phyloP scores from a whole-genome alignment of 2,113 vertebrate genomes.

The Clarias gariepinus region DNA sequence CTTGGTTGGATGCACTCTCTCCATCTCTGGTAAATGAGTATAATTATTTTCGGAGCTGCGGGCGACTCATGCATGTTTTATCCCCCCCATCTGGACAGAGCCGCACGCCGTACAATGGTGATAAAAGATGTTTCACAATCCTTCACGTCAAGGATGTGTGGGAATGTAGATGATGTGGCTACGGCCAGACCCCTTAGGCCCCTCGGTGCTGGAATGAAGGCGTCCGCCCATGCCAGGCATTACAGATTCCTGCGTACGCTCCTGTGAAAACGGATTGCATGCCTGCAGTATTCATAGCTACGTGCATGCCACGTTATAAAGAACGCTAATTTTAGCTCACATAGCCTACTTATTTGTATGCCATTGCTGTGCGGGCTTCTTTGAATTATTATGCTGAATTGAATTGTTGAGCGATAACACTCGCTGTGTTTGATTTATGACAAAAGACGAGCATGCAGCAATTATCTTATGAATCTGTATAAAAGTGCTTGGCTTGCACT shows the following conservation, averaged over 20 bases:
- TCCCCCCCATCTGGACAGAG: conserved; percentile 87
- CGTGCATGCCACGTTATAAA: neutral
- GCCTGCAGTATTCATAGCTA: conserved; percentile 16
- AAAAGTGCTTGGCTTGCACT: conserved; percentile 17
- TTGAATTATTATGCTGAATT: neutral
- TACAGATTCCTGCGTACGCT: conserved; percentile 11
- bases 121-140: conserved; percentile 85
- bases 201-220: conserved; percentile 20
- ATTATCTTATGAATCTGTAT: neutral
- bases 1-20: conserved; percentile 91
- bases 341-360: conserved; percentile 16
- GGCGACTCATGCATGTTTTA: conserved; percentile 99
- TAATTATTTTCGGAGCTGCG: conserved; percentile 99
- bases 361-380: neutral
- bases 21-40: conserved; percentile 94
- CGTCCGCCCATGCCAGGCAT: neutral
- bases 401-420: conserved; percentile 4
- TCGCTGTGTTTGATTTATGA: neutral
- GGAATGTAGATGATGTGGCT: conserved; percentile 29
- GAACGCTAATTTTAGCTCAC: conserved; percentile 24
- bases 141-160: conserved; percentile 52
- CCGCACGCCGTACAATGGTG: conserved; percentile 75
- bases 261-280: conserved; percentile 21
- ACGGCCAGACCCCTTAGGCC: conserved; percentile 27
- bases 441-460: neutral